Percentiles rank a stretch among this genome's conserved stretches.
These are phyloP conservation scores for Aurelia aurita DNA, from an alignment of 30 jellyfish, hydroid and myxozoan species.

Conservation along the genomic window DNA sequence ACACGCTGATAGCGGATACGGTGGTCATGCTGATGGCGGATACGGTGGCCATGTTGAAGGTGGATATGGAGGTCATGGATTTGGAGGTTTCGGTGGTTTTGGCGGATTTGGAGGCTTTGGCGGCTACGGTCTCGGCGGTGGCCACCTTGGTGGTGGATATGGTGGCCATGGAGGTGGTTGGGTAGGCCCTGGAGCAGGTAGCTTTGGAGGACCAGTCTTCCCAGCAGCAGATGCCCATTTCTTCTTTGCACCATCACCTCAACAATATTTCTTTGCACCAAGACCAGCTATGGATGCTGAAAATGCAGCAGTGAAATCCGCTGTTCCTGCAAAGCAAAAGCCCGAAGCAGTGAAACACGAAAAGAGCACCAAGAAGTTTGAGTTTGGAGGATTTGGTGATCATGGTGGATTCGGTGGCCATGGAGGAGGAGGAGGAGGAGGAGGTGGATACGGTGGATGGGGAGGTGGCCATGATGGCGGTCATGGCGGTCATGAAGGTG, in stretches of 20 bases:
- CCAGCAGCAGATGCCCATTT: slow-evolving; percentile 69
- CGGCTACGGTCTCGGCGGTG: slow-evolving; percentile 23
- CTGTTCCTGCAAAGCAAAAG: slow-evolving; percentile 38
- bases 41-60: slow-evolving; percentile 35
- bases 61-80: slow-evolving; percentile 26
- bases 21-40: slow-evolving; percentile 12
- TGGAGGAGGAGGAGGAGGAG: slow-evolving; percentile 39
- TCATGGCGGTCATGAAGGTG: slow-evolving; percentile 33
- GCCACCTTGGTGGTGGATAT: slow-evolving; percentile 9
- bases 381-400: slow-evolving; percentile 72
- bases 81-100: slow-evolving; percentile 37
- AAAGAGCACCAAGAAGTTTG: slow-evolving; percentile 84
- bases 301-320: slow-evolving; percentile 48
- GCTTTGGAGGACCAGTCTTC: slow-evolving; percentile 69
- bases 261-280: slow-evolving; percentile 34
- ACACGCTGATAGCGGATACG: neutral
- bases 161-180: slow-evolving; percentile 72
- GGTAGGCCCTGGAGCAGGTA: slow-evolving; percentile 78
- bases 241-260: slow-evolving; percentile 34
- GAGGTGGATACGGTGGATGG: slow-evolving; percentile 41
- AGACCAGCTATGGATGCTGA: slow-evolving; percentile 26
- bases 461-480: slow-evolving; percentile 69
- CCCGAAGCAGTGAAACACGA: slow-evolving; percentile 61
- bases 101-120: slow-evolving; percentile 20
- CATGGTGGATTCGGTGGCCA: slow-evolving; percentile 49